Conservation (phyloP, 1,140 invertebrate species). For the Camponotus pennsylvanicus region DNA sequence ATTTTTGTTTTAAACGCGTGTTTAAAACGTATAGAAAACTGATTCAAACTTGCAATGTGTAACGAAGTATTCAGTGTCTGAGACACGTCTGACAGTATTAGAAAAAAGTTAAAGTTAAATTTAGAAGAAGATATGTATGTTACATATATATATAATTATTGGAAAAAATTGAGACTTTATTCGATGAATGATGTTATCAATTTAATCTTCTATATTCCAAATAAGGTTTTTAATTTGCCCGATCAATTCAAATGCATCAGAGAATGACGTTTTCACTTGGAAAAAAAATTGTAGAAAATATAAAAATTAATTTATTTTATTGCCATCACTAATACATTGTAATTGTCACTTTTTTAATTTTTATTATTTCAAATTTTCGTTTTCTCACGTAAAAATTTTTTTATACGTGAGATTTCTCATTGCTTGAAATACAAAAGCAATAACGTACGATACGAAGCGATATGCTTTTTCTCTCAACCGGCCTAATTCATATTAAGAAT, state of each 20-base stretch:
- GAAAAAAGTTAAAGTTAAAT: constrained; percentile 37
- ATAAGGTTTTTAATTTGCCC: neutral
- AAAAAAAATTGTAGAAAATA: neutral
- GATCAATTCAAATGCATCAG: neutral
- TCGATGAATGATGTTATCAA: constrained; percentile 4
- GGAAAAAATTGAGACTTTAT: constrained; percentile 39
- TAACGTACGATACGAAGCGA: constrained; percentile 29
- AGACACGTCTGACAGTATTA: constrained; percentile 47
- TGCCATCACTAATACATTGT: neutral
- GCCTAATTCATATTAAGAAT: constrained; percentile 52
- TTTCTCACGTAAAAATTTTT: neutral
- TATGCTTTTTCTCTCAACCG: constrained; percentile 18
- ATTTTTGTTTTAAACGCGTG: neutral
- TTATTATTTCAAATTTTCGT: neutral
- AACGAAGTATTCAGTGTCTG: constrained; percentile 37
- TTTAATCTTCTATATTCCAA: constrained; percentile 32
- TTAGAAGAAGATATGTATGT: neutral
- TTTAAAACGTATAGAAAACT: neutral
- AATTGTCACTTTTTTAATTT: neutral
- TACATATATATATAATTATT: constrained; percentile 38
- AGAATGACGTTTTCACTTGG: neutral
- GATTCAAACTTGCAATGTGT: neutral
- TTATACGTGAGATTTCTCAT: neutral
- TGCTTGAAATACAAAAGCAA: constrained; percentile 51
- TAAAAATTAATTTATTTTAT: neutral